Base-by-base conservation (phyloP, 2,113 vertebrate species). In the Rana temporaria region DNA sequence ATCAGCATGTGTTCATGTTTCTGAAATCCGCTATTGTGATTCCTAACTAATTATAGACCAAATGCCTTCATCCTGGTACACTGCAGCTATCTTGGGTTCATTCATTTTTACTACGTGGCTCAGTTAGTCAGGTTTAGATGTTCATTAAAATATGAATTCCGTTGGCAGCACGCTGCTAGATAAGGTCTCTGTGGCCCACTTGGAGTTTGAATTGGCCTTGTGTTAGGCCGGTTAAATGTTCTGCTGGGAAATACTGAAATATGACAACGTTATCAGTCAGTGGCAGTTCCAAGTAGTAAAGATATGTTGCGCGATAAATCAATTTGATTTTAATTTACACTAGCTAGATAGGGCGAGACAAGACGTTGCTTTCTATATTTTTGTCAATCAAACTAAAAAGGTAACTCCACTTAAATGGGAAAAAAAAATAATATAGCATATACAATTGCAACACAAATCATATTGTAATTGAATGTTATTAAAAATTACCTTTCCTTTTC, bases 81-180 rank as follows among this genome's bases (percentile, higher is more conserved):
- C 56, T 30, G 48, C 15, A 19, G 69, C 69, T 72, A 24, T 55
- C 24, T 30, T 72, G 15, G 2, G 52, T 30, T 72, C 53, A 67
- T 38, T 30, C 32, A 34, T 67, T 34, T 24, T 20, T 8, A 55
- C 42, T 42, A 70, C 20, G 48, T 24, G 15, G 42, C 67, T 70
- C n/a, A 17, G 20, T 52, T 55, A 55, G 48, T 53, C 48, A 26
- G 26, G 52, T 71, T 53, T 16, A 53, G 22, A 72, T 19, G 22
- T 26, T 71, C 68, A 56, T 72, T 56, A 56, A 30, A 72, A 72
- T 72, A 38, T 6, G 68, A 70, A 53, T 22, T 71, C 69, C 56
- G 16, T 20, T 30, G 69, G 69, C 16, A 26, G 48, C 53, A 26
- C 11, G 30, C 55, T 9, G 14, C 22, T 55, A 4, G 26, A 8